A percentile compares a stretch with the other conserved stretches of the same genome.
Evolutionary conservation across 2,113 vertebrate genomes (phyloP).

Genomic region (Struthio camelus): DNA sequence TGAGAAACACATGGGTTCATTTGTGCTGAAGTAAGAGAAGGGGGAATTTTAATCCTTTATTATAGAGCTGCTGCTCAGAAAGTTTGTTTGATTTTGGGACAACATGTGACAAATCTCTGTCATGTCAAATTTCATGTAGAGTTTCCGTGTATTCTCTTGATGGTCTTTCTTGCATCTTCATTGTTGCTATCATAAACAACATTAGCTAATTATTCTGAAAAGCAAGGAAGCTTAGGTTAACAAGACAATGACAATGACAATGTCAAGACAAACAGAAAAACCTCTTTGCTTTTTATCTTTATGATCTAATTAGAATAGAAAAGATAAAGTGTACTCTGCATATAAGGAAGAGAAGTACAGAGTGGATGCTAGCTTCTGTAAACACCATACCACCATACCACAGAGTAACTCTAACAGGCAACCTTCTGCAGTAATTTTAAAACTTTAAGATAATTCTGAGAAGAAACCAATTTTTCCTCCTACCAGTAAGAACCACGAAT

Average conservation of each 20-base stretch:
- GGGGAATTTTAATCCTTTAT: background rate
- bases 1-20: background rate
- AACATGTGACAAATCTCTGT: background rate
- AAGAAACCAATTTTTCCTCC: background rate
- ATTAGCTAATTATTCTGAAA: background rate
- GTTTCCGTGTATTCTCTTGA: background rate
- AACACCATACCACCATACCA: background rate
- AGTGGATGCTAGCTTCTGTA: background rate
- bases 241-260: too few species aligned
- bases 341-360: background rate
- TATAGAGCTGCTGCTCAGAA: background rate
- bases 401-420: background rate
- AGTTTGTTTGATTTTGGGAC: background rate
- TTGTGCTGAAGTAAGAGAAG: background rate
- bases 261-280: background rate
- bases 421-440: background rate
- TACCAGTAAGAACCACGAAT: too few species aligned
- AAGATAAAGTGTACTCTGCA: background rate
- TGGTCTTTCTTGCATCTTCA: background rate
- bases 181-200: background rate
- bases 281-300: background rate
- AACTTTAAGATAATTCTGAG: background rate
- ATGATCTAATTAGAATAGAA: background rate
- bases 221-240: background rate
- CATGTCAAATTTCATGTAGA: background rate